These are phyloP conservation scores for Percopsis omiscomaycus DNA, from an alignment of 2,797 vertebrate species.

Conservation along the genomic window DNA sequence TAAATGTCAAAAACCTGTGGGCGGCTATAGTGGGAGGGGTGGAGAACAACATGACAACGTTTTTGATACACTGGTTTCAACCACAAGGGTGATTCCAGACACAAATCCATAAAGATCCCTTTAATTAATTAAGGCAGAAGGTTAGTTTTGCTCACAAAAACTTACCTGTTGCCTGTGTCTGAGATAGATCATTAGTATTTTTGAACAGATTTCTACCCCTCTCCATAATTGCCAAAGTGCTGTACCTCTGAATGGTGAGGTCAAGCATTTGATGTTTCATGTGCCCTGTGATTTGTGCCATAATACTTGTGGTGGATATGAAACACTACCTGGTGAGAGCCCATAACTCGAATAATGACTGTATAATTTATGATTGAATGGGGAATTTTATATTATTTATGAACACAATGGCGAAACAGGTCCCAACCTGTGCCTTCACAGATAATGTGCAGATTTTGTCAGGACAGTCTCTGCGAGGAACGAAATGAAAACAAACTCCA, in stretches of 20 bases:
- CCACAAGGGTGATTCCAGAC: no score
- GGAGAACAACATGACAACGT: no score
- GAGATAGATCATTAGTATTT: no score
- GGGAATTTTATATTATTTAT: constrained; percentile 60
- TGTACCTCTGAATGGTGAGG: constrained; percentile 20
- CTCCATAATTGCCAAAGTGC: constrained; percentile 7
- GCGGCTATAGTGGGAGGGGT: no score
- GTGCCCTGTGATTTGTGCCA: constrained; percentile 45
- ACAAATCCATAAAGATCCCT: no score
- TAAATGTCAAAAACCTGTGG: no score
- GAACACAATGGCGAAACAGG: constrained; percentile 56
- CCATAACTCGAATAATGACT: constrained; percentile 58
- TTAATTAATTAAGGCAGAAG: no score
- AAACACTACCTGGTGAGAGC: constrained; percentile 46
- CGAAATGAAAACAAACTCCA: constrained; percentile 70
- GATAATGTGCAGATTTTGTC: constrained; percentile 52
- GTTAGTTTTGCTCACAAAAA: no score
- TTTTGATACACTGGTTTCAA: no score
- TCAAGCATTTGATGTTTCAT: constrained; percentile 44
- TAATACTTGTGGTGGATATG: constrained; percentile 39
- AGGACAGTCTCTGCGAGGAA: constrained; percentile 62
- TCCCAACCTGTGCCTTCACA: constrained; percentile 52
- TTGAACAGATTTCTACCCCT: constrained; percentile 1
- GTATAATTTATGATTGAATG: constrained; percentile 68
- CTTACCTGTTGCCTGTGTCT: no score